Percentiles rank a stretch among this genome's conserved stretches.
These are phyloP conservation scores for Caenorhabditis briggsae DNA, from an alignment of 1,140 invertebrate genomes.

Conservation along the genomic window DNA sequence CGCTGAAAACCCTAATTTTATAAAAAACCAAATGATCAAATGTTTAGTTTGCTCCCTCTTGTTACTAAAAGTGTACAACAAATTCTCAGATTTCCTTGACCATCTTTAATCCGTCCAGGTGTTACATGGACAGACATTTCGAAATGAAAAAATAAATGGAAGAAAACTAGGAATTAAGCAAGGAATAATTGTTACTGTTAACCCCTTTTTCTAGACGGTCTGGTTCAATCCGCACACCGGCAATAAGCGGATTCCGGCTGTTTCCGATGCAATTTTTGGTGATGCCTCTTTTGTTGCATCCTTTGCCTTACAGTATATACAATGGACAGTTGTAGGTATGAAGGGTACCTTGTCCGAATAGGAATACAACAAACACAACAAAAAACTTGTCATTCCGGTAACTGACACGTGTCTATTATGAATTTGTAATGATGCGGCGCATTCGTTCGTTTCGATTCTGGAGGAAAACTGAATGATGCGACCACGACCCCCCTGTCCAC, in stretches of 20 bases:
- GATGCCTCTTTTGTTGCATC: conserved; percentile 44
- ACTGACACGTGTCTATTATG: conserved; percentile 12
- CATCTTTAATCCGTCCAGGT: conserved; percentile 26
- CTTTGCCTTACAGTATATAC: background rate
- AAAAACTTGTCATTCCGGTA: conserved; percentile 27
- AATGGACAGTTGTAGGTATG: background rate
- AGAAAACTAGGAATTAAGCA: conserved; percentile 9
- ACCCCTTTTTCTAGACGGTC: background rate
- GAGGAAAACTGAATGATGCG: no score
- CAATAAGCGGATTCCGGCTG: conserved; percentile 34
- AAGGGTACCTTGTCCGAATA: background rate
- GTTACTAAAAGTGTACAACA: background rate
- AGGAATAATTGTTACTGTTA: conserved; percentile 51
- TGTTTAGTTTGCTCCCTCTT: background rate
- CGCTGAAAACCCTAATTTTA: background rate
- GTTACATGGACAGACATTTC: background rate
- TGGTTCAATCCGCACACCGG: background rate
- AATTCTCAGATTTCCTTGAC: conserved; percentile 5
- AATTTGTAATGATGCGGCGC: background rate
- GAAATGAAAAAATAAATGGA: background rate
- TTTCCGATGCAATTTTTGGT: conserved; percentile 37
- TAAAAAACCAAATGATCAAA: background rate
- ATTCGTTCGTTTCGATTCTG: conserved; percentile 21
- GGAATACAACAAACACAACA: conserved; percentile 35
- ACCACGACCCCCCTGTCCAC: conserved; percentile 10